Evolutionary conservation across 2,888 invertebrate species (phyloP).

Genomic region (Mythimna lalbum): DNA sequence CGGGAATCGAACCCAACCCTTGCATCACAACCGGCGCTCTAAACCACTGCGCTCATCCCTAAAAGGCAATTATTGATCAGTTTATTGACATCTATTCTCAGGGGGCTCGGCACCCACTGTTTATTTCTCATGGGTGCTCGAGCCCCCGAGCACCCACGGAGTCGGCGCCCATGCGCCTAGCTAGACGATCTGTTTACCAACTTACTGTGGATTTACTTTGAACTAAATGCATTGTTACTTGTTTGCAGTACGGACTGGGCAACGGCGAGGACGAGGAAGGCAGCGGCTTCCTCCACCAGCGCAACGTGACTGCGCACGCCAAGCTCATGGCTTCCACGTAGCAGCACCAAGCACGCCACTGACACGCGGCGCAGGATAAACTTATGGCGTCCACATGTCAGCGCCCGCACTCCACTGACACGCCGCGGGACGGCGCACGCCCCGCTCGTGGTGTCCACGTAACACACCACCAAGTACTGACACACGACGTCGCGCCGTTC

Average conservation of each 20-base stretch:
- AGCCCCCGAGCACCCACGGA: no score
- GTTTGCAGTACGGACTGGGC: slow-evolving; percentile 83
- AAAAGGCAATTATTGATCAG: no score
- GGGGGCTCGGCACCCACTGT: no score
- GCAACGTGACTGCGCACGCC: slow-evolving; percentile 96
- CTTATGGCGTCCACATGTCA: slow-evolving; percentile 96
- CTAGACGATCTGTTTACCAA: background rate
- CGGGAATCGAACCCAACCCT: no score
- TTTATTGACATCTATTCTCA: no score
- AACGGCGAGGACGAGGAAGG: slow-evolving; percentile 90
- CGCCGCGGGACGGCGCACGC: slow-evolving; percentile 82
- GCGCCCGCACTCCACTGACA: slow-evolving; percentile 61
- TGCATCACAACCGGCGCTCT: no score
- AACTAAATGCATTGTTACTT: background rate
- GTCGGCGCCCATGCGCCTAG: no score
- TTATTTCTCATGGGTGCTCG: no score
- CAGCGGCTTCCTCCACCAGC: slow-evolving; percentile 95
- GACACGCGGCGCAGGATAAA: slow-evolving; percentile 92
- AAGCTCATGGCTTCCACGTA: slow-evolving; percentile 96
- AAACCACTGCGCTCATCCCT: no score
- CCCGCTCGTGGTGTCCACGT: slow-evolving; percentile 90
- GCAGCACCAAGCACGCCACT: slow-evolving; percentile 76
- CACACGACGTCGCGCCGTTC: background rate
- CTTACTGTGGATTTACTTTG: background rate
- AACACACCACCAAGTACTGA: slow-evolving; percentile 81